A percentile compares a stretch with the other conserved stretches of the same genome.
phyloP scores from a whole-genome alignment of 1,140 invertebrate species.

The Drosophila ananassae region DNA sequence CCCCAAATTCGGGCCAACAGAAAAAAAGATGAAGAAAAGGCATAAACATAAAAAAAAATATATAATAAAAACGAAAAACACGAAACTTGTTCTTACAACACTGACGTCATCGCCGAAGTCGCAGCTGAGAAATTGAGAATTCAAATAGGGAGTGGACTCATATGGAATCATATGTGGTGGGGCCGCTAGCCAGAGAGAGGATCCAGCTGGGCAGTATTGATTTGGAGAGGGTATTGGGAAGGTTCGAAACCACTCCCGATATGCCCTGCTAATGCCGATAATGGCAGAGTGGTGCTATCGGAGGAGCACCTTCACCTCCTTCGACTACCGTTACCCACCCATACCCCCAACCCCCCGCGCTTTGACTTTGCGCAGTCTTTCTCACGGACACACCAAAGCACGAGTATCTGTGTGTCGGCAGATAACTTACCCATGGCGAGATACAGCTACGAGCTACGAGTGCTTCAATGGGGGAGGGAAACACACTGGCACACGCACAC shows the following conservation, averaged over 20 bases:
- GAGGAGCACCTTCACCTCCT: constrained; percentile 20
- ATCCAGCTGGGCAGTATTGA: constrained; percentile 71
- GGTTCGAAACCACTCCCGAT: constrained; percentile 50
- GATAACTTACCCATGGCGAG: constrained; percentile 75
- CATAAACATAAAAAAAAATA: constrained; percentile 15
- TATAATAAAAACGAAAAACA: constrained; percentile 30
- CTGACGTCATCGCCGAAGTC: constrained; percentile 69
- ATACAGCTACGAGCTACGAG: constrained; percentile 49
- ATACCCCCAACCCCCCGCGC: constrained; percentile 61
- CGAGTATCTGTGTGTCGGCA: constrained; percentile 54
- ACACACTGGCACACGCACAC: constrained; percentile 47
- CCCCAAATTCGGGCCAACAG: constrained; percentile 25
- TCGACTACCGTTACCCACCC: not conserved
- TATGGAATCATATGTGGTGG: constrained; percentile 58
- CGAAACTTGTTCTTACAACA: constrained; percentile 78
- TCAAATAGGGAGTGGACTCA: constrained; percentile 71
- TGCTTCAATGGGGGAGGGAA: constrained; percentile 78
- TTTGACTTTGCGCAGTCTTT: constrained; percentile 70
- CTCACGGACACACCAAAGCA: constrained; percentile 41
- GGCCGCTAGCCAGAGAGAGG: constrained; percentile 22
- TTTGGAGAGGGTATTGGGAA: constrained; percentile 29
- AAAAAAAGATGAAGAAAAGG: constrained; percentile 2
- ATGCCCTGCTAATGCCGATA: constrained; percentile 62
- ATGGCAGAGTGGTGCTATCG: constrained; percentile 57
- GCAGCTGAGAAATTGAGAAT: constrained; percentile 73